Evolutionary conservation across 2,888 invertebrate genomes (phyloP).

Genomic region (Taenaris catops): DNA sequence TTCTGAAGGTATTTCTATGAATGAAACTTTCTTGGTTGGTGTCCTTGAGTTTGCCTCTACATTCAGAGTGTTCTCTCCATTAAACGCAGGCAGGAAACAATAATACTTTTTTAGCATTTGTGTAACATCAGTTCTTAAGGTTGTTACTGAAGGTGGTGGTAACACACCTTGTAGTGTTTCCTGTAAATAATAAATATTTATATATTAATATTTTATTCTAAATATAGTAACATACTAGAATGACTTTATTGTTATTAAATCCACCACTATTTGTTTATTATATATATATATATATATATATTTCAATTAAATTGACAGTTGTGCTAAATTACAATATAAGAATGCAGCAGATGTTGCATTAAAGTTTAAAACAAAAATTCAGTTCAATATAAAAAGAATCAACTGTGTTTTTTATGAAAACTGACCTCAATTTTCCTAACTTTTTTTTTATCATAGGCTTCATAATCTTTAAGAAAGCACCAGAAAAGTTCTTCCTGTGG

Average conservation of each 20-base stretch:
- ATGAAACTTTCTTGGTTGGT: conserved; percentile 61
- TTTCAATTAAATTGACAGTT: no score
- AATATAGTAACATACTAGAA: no score
- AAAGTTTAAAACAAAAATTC: no score
- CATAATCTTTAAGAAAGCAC: conserved; percentile 57
- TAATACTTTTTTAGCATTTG: conserved; percentile 82
- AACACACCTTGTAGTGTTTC: conserved; percentile 83
- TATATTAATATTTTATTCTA: no score
- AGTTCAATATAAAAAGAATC: no score
- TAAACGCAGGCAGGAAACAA: conserved; percentile 71
- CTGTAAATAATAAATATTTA: no score
- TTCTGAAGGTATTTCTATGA: conserved; percentile 49
- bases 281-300: no score
- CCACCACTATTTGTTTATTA: no score
- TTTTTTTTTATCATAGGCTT: conserved; percentile 57
- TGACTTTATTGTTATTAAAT: no score
- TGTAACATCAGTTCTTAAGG: conserved; percentile 81
- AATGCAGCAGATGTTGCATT: no score
- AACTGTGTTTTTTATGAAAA: no score
- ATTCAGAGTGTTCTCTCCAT: conserved; percentile 44
- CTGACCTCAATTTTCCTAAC: conserved; percentile 61
- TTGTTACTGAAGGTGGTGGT: conserved; percentile 88
- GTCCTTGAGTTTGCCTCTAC: conserved; percentile 48
- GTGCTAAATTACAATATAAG: no score
- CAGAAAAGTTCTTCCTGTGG: conserved; percentile 48